Conservation (phyloP, 1,140 invertebrate species). For the Drosophila baimaii region DNA sequence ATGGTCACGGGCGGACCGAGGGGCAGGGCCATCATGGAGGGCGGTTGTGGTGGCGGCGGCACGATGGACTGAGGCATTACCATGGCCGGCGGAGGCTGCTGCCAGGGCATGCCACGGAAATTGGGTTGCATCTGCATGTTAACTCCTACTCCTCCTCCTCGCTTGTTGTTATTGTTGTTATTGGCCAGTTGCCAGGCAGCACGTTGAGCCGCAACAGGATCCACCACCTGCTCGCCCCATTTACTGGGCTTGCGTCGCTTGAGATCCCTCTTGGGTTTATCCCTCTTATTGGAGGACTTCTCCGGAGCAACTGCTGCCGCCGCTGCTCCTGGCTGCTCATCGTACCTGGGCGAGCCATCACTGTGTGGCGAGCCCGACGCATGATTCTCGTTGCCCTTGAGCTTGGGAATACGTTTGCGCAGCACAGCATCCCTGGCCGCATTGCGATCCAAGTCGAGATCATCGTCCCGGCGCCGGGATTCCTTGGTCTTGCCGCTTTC, state of each 20-base stretch:
- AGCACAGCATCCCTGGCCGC: slow-evolving; percentile 76
- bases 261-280: slow-evolving; percentile 53
- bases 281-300: slow-evolving; percentile 29
- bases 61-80: slow-evolving; percentile 50
- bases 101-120: slow-evolving; percentile 71
- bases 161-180: slow-evolving; percentile 37
- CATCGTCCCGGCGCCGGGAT: slow-evolving; percentile 88
- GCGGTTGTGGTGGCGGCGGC: slow-evolving; percentile 73
- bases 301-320: slow-evolving; percentile 4
- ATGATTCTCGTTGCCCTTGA: slow-evolving; percentile 64
- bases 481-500: slow-evolving; percentile 91
- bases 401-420: slow-evolving; percentile 77
- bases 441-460: slow-evolving; percentile 60
- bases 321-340: slow-evolving; percentile 37
- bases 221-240: slow-evolving; percentile 77
- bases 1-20: slow-evolving; percentile 54
- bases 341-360: slow-evolving; percentile 64
- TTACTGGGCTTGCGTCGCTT: slow-evolving; percentile 76
- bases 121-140: slow-evolving; percentile 23
- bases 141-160: slow-evolving; percentile 3
- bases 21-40: slow-evolving; percentile 53
- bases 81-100: slow-evolving; percentile 61
- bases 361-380: slow-evolving; percentile 51
- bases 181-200: slow-evolving; percentile 66
- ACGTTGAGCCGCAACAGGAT: slow-evolving; percentile 58